A percentile compares a stretch with the other conserved stretches of the same genome.
Evolutionary conservation across 2,113 vertebrate genomes (phyloP).

Genomic region (Microtus richardsoni): DNA sequence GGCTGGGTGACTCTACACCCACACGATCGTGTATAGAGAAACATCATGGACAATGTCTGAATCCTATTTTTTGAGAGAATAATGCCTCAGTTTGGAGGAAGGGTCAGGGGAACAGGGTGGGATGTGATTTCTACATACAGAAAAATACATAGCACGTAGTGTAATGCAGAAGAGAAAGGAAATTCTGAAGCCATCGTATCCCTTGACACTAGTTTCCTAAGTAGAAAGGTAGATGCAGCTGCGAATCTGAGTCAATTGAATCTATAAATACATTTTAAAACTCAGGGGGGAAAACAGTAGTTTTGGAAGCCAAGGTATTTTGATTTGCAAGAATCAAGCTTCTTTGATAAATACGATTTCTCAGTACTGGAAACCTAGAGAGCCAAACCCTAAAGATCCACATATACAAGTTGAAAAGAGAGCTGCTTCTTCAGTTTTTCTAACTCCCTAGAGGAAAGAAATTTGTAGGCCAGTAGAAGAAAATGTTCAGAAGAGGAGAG

Average conservation of each 20-base stretch:
- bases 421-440: constrained; percentile 3
- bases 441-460: not conserved
- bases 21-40: not conserved
- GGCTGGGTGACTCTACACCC: not conserved
- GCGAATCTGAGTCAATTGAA: not conserved
- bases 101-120: accelerated
- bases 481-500: constrained; percentile 13
- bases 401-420: not conserved
- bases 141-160: constrained; percentile 2
- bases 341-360: not conserved
- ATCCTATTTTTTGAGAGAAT: not conserved
- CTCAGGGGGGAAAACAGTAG: constrained; percentile 13
- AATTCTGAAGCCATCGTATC: constrained; percentile 3
- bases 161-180: constrained; percentile 6
- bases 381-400: not conserved
- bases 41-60: not conserved
- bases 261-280: constrained; percentile 62
- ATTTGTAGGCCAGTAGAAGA: not conserved
- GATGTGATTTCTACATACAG: not conserved
- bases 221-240: constrained; percentile 3
- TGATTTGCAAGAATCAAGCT: constrained; percentile 45
- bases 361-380: not conserved
- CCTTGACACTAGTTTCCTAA: not conserved
- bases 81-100: not conserved
- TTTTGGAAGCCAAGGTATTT: constrained; percentile 42